Percentiles rank a stretch among this genome's conserved stretches.
Conservation (phyloP, 2,113 vertebrate species). For the Motacilla tschutschensis region DNA sequence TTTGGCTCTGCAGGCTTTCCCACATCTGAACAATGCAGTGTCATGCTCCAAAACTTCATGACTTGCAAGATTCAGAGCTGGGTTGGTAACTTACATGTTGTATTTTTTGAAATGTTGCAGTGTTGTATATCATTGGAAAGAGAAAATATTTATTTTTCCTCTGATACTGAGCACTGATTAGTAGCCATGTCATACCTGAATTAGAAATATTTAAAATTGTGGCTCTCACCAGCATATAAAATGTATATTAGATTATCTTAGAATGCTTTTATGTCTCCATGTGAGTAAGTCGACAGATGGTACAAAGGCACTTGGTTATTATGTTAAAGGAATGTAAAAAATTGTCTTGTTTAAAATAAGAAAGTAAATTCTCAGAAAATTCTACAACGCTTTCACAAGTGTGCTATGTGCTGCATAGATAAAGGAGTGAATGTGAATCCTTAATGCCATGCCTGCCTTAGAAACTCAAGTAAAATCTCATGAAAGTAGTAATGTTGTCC, state of each 20-base stretch:
- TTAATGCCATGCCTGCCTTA: background rate
- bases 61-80: background rate
- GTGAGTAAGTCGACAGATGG: slow-evolving; percentile 47
- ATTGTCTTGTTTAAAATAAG: slow-evolving; percentile 6
- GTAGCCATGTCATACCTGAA: background rate
- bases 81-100: background rate
- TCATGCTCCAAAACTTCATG: background rate
- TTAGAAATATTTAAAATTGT: background rate
- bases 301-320: slow-evolving; percentile 14
- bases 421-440: background rate
- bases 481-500: background rate
- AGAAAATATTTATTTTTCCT: background rate
- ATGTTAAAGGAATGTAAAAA: slow-evolving; percentile 12
- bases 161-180: background rate
- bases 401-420: background rate
- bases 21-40: background rate
- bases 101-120: background rate
- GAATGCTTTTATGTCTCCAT: slow-evolving; percentile 22
- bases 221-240: slow-evolving; percentile 2
- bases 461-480: background rate
- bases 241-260: slow-evolving; percentile 16
- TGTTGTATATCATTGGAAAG: background rate
- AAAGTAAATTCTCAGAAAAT: background rate
- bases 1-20: background rate
- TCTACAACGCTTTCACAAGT: background rate